A percentile compares a stretch with the other conserved stretches of the same genome.
Conservation (phyloP, 53 echinoderm and acorn worm species). For the Echinarachnius parma region DNA sequence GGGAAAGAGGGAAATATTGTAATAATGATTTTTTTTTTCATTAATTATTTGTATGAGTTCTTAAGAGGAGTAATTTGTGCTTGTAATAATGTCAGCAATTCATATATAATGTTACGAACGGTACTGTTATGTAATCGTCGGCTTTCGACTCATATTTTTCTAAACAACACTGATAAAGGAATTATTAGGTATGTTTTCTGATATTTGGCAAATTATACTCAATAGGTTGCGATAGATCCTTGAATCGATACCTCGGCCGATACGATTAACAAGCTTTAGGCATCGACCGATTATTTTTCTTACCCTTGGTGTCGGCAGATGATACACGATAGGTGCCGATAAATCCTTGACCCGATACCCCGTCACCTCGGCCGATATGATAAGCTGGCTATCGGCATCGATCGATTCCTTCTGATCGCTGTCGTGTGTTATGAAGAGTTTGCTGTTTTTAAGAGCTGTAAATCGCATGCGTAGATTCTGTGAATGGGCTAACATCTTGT, state of each 20-base stretch:
- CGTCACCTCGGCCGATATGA: slow-evolving; percentile 36
- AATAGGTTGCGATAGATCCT: too few relatives aligned
- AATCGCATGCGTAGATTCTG: slow-evolving; percentile 25
- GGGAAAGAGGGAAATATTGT: too few relatives aligned
- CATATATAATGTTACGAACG: too few relatives aligned
- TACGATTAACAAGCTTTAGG: background rate
- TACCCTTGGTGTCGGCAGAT: slow-evolving; percentile 27
- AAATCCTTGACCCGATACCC: slow-evolving; percentile 21
- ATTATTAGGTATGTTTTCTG: too few relatives aligned
- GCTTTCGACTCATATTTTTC: too few relatives aligned
- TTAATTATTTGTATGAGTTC: too few relatives aligned
- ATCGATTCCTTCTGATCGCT: background rate
- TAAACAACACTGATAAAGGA: too few relatives aligned
- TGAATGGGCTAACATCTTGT: background rate
- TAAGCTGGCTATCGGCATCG: slow-evolving; percentile 20
- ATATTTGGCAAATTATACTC: too few relatives aligned
- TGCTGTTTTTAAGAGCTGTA: slow-evolving; percentile 43
- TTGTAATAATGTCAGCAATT: too few relatives aligned
- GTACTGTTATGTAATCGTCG: too few relatives aligned
- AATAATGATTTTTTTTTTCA: too few relatives aligned
- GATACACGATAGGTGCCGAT: slow-evolving; percentile 18
- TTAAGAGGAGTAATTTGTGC: background rate
- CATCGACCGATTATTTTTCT: background rate
- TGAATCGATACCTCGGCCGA: too few relatives aligned
- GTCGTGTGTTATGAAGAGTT: slow-evolving; percentile 17